A percentile compares a stretch with the other conserved stretches of the same genome.
phyloP scores from a whole-genome alignment of 2,888 invertebrate species.

The Microdon myrmicae region DNA sequence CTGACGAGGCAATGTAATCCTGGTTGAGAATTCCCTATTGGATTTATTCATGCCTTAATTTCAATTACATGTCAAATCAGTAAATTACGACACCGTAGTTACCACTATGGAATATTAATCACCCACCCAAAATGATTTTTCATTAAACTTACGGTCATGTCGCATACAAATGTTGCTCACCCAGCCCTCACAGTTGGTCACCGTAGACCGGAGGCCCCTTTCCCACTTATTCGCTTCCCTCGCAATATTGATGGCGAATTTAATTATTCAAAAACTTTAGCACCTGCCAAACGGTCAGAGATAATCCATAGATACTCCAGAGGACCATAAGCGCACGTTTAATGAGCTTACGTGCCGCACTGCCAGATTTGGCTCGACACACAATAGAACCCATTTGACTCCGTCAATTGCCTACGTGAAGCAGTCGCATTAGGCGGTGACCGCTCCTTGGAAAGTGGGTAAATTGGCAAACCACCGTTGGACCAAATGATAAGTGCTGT shows the following conservation, averaged over 20 bases:
- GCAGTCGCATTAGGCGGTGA: not conserved
- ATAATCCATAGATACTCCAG: constrained; percentile 32
- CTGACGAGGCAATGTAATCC: too few relatives aligned
- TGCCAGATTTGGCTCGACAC: constrained; percentile 19
- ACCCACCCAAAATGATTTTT: not conserved
- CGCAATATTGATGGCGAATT: too few relatives aligned
- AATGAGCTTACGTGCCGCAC: constrained; percentile 37
- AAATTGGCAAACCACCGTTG: constrained; percentile 41
- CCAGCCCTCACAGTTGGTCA: not conserved
- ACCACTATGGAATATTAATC: constrained; percentile 5
- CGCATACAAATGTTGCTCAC: constrained; percentile 2
- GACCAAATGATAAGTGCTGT: constrained; percentile 21
- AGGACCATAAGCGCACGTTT: constrained; percentile 19
- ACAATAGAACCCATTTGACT: constrained; percentile 14
- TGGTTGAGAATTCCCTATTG: too few relatives aligned
- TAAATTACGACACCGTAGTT: too few relatives aligned
- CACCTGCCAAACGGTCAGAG: constrained; percentile 2
- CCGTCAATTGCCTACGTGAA: constrained; percentile 12
- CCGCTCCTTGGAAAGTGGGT: constrained; percentile 47
- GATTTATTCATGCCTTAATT: too few relatives aligned
- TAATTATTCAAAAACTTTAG: constrained; percentile 14
- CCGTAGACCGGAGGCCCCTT: constrained; percentile 1
- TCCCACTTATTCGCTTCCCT: too few relatives aligned
- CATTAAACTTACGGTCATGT: not conserved
- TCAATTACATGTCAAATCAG: too few relatives aligned